Percentiles rank a stretch among this genome's conserved stretches.
phyloP scores from a whole-genome alignment of 2,113 vertebrate species.

The Macroglossus sobrinus region DNA sequence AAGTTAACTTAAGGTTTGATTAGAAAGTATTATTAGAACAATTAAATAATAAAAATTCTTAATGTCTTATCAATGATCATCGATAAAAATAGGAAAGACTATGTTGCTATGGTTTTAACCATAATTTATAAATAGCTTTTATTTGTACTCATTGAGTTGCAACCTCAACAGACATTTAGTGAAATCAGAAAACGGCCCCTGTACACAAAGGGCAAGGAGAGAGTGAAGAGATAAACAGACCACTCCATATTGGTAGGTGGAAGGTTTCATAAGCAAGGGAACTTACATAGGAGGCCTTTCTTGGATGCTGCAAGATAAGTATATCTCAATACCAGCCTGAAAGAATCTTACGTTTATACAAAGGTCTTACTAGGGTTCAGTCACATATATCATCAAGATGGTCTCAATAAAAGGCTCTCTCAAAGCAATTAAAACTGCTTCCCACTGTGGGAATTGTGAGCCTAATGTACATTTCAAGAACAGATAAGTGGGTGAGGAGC shows the following conservation, averaged over 20 bases:
- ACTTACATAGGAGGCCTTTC: not conserved
- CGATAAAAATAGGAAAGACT: not conserved
- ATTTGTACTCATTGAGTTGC: not conserved
- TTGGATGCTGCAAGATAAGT: not conserved
- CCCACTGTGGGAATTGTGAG: not conserved
- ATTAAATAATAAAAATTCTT: not conserved
- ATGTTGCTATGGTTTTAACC: not conserved
- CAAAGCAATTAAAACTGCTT: not conserved
- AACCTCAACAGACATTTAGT: not conserved
- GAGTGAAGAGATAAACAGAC: not conserved
- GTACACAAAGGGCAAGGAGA: not conserved
- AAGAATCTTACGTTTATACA: not conserved
- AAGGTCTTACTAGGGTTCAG: not conserved
- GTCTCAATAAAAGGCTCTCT: not conserved
- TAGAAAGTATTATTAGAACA: not conserved
- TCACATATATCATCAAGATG: not conserved
- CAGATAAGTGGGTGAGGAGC: not conserved
- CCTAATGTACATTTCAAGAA: not conserved
- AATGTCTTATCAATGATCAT: not conserved
- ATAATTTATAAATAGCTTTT: not conserved
- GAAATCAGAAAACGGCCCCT: not conserved
- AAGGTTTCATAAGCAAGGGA: not conserved
- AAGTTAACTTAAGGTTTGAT: not conserved
- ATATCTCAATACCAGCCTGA: not conserved
- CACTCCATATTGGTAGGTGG: not conserved